Evolutionary conservation across 2,888 invertebrate genomes (phyloP).

Genomic region (Xestia xanthographa): DNA sequence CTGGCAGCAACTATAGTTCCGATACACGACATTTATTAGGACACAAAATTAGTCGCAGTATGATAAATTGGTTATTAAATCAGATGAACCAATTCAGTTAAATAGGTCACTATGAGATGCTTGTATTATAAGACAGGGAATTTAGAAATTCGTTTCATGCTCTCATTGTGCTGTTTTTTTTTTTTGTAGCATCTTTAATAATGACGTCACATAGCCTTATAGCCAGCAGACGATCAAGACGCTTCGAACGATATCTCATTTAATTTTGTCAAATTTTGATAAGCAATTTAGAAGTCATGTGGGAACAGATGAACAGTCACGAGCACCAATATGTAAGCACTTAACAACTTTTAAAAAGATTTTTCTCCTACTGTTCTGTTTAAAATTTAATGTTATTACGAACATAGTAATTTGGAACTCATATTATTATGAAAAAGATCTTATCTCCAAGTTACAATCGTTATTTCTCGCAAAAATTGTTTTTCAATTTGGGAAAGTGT

Average conservation of each 20-base stretch:
- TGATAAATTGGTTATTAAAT: conserved; percentile 42
- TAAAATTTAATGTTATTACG: too few species aligned
- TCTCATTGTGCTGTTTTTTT: background rate
- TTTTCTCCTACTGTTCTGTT: too few species aligned
- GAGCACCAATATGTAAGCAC: too few species aligned
- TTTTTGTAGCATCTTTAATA: background rate
- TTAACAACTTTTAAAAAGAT: too few species aligned
- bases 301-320: background rate
- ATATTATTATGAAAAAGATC: too few species aligned
- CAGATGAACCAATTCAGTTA: conserved; percentile 24
- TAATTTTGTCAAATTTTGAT: background rate
- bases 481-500: too few species aligned
- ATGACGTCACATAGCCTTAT: too few species aligned
- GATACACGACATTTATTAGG: background rate
- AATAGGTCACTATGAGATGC: background rate
- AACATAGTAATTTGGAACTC: too few species aligned
- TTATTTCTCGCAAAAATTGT: too few species aligned
- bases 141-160: background rate
- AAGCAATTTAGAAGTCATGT: background rate
- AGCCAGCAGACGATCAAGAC: background rate
- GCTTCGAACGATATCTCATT: background rate
- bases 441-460: too few species aligned
- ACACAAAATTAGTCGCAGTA: conserved; percentile 3
- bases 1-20: too few species aligned
- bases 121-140: background rate